phyloP scores from a whole-genome alignment of 2,113 vertebrate species.

The Mesocricetus auratus region DNA sequence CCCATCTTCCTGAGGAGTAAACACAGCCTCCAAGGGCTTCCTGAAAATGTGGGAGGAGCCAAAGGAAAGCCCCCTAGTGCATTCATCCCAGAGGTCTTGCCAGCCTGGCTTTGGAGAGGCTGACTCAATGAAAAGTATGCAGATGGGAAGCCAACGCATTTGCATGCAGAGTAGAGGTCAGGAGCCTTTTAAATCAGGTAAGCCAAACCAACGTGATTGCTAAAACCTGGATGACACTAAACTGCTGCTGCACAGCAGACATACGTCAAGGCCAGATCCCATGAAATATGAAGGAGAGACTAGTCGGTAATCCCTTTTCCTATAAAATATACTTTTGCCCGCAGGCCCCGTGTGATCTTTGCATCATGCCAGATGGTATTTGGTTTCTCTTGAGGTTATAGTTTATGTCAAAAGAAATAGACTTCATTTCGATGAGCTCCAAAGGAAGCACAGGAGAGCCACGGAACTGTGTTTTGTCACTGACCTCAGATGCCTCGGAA shows the following conservation, averaged over 20 bases:
- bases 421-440: conserved; percentile 55
- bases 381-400: conserved; percentile 68
- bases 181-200: conserved; percentile 52
- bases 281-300: conserved; percentile 45
- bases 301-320: conserved; percentile 27
- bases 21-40: background rate
- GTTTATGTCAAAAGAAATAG: conserved; percentile 71
- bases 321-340: conserved; percentile 61
- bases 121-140: background rate
- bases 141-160: background rate
- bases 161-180: background rate
- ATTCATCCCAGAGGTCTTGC: conserved; percentile 22
- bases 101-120: conserved; percentile 22
- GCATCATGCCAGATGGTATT: conserved; percentile 59
- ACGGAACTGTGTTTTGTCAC: background rate
- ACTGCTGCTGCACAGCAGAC: background rate
- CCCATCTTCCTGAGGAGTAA: conserved; percentile 40
- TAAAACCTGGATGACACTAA: conserved; percentile 49
- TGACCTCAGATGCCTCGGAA: conserved; percentile 37
- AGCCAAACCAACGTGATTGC: conserved; percentile 15
- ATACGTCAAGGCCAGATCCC: conserved; percentile 52
- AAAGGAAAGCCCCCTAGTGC: background rate
- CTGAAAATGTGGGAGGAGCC: conserved; percentile 28
- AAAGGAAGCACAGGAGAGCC: conserved; percentile 16
- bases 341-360: conserved; percentile 64